Evolutionary conservation across 2,797 vertebrate species (phyloP).

Genomic region (Rhinichthys osculus): DNA sequence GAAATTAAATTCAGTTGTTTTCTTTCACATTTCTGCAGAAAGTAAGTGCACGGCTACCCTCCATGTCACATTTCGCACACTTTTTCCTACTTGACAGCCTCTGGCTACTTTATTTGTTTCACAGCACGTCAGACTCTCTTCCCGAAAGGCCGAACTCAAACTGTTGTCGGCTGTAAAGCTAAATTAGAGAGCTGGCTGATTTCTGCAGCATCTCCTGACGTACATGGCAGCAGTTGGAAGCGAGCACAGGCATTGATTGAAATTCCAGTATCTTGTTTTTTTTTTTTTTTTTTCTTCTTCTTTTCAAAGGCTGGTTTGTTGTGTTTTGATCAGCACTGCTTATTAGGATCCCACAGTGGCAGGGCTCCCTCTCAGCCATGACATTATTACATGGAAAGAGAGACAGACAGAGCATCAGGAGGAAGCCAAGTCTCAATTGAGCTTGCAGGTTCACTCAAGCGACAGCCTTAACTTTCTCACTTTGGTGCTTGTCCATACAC

Average conservation of each 20-base stretch:
- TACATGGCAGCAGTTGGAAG: slow-evolving; percentile 43
- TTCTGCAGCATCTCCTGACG: slow-evolving; percentile 55
- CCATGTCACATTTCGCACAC: slow-evolving; percentile 19
- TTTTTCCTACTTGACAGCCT: slow-evolving; percentile 51
- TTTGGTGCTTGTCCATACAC: background rate
- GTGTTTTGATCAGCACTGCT: slow-evolving; percentile 68
- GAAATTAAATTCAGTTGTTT: slow-evolving; percentile 4
- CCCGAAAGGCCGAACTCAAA: slow-evolving; percentile 71
- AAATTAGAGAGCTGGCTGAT: slow-evolving; percentile 72
- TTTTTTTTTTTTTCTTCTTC: background rate
- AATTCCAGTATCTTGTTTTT: slow-evolving; percentile 63
- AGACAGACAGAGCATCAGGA: slow-evolving; percentile 37
- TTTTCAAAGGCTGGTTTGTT: slow-evolving; percentile 55
- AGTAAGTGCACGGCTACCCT: background rate
- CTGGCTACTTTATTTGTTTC: slow-evolving; percentile 75
- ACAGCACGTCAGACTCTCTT: slow-evolving; percentile 65
- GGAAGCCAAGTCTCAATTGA: background rate
- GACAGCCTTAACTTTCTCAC: slow-evolving; percentile 13
- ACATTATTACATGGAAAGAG: slow-evolving; percentile 57
- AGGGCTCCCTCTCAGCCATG: slow-evolving; percentile 44
- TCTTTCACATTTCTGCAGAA: slow-evolving; percentile 24
- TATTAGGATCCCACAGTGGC: slow-evolving; percentile 65
- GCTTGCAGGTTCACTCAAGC: slow-evolving; percentile 8
- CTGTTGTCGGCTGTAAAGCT: slow-evolving; percentile 69
- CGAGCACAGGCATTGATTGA: slow-evolving; percentile 62